These are phyloP conservation scores for Drosophila leonis DNA, from an alignment of 2,888 invertebrate species.

Conservation along the genomic window DNA sequence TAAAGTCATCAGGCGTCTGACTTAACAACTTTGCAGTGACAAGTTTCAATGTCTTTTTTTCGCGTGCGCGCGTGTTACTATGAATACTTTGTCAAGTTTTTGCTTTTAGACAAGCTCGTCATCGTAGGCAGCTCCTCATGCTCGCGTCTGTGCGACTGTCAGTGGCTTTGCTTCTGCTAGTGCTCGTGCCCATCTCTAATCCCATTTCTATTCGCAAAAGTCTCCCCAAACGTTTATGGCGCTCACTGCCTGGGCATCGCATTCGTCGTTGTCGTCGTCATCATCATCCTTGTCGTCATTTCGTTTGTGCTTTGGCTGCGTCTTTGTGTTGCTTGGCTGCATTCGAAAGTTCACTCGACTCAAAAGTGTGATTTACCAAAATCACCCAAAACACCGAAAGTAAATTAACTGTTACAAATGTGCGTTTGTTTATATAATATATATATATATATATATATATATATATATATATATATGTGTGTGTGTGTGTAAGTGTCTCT, in stretches of 20 bases:
- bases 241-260: slow-evolving; percentile 10
- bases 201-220: slow-evolving; percentile 7
- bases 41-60: slow-evolving; percentile 70
- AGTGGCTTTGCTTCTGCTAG: background rate
- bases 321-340: slow-evolving; percentile 45
- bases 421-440: slow-evolving; percentile 4
- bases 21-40: slow-evolving; percentile 79
- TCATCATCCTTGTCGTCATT: slow-evolving; percentile 30
- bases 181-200: slow-evolving; percentile 29
- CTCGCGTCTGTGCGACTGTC: background rate
- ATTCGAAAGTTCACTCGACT: slow-evolving; percentile 55
- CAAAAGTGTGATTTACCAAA: slow-evolving; percentile 65
- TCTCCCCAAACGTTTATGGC: slow-evolving; percentile 16
- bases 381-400: slow-evolving; percentile 66
- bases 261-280: slow-evolving; percentile 2
- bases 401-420: slow-evolving; percentile 75
- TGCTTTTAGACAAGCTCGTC: slow-evolving; percentile 55
- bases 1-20: slow-evolving; percentile 77
- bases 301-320: slow-evolving; percentile 24
- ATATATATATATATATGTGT: slow-evolving; percentile 5
- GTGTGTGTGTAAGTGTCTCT: slow-evolving; percentile 18
- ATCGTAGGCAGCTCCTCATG: slow-evolving; percentile 17
- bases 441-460: no score
- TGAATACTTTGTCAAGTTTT: slow-evolving; percentile 79
- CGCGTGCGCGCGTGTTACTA: slow-evolving; percentile 61